These are phyloP conservation scores for Plectropomus leopardus DNA, from an alignment of 2,113 vertebrate species.

Conservation along the genomic window DNA sequence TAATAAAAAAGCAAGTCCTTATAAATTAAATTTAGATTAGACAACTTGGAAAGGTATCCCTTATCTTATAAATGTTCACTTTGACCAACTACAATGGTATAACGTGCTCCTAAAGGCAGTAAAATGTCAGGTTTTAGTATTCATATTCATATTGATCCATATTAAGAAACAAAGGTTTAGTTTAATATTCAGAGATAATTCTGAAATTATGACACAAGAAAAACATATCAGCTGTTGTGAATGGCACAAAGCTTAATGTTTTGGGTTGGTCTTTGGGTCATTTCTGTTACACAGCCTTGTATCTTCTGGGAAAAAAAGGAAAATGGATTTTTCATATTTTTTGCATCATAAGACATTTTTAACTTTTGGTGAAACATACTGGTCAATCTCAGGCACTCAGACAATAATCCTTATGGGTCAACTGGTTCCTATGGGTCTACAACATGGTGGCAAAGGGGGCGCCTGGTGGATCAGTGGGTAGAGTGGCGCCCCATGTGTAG, in stretches of 20 bases:
- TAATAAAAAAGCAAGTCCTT: neutral
- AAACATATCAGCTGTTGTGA: neutral
- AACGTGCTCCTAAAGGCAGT: neutral
- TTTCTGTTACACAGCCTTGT: no score
- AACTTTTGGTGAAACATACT: no score
- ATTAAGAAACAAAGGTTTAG: neutral
- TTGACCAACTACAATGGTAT: neutral
- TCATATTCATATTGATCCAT: neutral
- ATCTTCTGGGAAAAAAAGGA: no score
- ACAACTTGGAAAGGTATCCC: neutral
- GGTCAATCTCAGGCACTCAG: no score
- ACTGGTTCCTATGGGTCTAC: no score
- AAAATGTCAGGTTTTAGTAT: neutral
- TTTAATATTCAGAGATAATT: neutral
- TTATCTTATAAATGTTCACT: neutral
- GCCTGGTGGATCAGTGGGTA: no score
- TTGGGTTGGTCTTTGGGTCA: neutral
- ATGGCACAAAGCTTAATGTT: neutral
- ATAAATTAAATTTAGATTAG: neutral
- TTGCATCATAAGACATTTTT: no score
- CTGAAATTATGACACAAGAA: neutral
- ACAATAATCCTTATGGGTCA: no score
- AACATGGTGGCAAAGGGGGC: no score
- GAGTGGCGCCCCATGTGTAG: no score
- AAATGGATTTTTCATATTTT: no score